Percentiles rank a stretch among this genome's conserved stretches.
Evolutionary conservation across 2,113 vertebrate species (phyloP).

Genomic region (Hippopotamus amphibius): DNA sequence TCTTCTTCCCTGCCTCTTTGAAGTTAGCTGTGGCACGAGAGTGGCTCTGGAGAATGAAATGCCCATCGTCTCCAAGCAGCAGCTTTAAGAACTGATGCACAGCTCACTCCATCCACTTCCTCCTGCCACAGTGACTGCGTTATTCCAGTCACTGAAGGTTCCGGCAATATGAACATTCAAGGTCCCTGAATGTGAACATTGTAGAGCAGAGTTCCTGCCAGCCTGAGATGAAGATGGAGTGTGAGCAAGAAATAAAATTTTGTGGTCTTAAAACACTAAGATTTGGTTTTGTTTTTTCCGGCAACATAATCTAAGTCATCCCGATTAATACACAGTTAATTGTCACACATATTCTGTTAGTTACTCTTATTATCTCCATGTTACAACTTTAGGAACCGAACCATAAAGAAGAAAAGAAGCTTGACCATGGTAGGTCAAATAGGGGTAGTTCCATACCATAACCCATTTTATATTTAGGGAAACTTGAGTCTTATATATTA

Average conservation of each 20-base stretch:
- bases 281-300: not conserved
- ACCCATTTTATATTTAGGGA: not conserved
- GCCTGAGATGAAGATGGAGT: not conserved
- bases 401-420: not conserved
- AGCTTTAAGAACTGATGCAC: not conserved
- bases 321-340: not conserved
- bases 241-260: not conserved
- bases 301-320: not conserved
- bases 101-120: not conserved
- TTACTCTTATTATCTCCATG: not conserved
- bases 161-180: not conserved
- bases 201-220: not conserved
- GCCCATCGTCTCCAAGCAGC: not conserved
- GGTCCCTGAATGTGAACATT: not conserved
- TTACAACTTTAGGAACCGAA: not conserved
- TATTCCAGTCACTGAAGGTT: not conserved
- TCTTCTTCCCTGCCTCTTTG: not conserved
- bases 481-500: not conserved
- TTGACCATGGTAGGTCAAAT: not conserved
- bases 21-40: rapidly evolving
- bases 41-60: not conserved
- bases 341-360: not conserved
- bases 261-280: not conserved
- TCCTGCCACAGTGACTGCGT: not conserved
- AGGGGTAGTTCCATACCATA: not conserved